Conservation (phyloP, 2,888 invertebrate genomes). For the Smittia aterrima region DNA sequence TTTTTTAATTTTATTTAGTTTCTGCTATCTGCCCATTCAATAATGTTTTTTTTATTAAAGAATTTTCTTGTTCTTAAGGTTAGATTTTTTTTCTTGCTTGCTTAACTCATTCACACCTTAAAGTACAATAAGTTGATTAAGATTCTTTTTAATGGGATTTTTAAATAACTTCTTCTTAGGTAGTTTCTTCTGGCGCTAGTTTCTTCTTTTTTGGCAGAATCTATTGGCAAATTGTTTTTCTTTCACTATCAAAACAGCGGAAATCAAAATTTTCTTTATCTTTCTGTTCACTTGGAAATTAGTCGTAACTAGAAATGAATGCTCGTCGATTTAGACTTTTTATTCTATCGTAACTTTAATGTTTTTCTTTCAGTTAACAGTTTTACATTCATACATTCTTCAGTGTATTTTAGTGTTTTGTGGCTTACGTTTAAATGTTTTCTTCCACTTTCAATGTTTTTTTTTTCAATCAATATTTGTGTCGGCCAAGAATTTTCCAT, state of each 20-base stretch:
- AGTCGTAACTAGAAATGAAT: background rate
- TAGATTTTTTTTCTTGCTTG: constrained; percentile 24
- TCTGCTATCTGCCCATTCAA: constrained; percentile 32
- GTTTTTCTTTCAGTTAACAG: constrained; percentile 31
- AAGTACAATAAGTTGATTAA: constrained; percentile 13
- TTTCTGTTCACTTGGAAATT: background rate
- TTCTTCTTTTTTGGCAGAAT: constrained; percentile 5
- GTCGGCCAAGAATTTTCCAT: background rate
- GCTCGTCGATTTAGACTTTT: background rate
- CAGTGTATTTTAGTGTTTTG: background rate
- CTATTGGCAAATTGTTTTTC: constrained; percentile 30
- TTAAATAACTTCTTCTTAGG: constrained; percentile 29
- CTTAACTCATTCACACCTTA: constrained; percentile 39
- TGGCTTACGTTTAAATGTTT: constrained; percentile 10
- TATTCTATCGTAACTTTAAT: constrained; percentile 12
- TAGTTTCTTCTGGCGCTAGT: background rate
- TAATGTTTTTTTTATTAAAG: constrained; percentile 29
- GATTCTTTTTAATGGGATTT: constrained; percentile 18
- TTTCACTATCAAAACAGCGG: constrained; percentile 9
- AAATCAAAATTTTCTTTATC: background rate
- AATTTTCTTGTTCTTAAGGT: constrained; percentile 20
- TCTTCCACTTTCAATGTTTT: background rate
- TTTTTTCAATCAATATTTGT: background rate
- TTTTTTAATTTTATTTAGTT: constrained; percentile 1
- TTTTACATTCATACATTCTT: constrained; percentile 34